Percentiles rank a stretch among this genome's conserved stretches.
phyloP scores from a whole-genome alignment of 2,888 invertebrate genomes.

The Teinopalpus imperialis region DNA sequence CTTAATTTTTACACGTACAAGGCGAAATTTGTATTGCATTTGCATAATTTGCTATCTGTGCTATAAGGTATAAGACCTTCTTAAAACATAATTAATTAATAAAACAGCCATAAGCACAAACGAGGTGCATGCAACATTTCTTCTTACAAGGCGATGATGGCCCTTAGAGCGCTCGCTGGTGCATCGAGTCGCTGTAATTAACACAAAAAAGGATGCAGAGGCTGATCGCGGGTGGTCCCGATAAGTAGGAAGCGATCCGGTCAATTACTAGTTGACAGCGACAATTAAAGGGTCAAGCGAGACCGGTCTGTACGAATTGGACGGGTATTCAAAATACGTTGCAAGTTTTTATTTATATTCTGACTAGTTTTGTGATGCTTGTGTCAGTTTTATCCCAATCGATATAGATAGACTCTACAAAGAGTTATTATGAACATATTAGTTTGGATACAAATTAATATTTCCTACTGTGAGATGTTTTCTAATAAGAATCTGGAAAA shows the following conservation, averaged over 20 bases:
- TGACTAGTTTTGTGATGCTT: too few species aligned
- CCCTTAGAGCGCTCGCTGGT: neutral
- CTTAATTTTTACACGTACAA: too few species aligned
- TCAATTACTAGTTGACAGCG: constrained; percentile 68
- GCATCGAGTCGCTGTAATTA: constrained; percentile 17
- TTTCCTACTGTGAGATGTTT: too few species aligned
- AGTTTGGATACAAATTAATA: too few species aligned
- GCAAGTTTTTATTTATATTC: too few species aligned
- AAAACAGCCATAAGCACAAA: constrained; percentile 2
- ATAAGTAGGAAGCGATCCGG: constrained; percentile 64
- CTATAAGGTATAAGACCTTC: too few species aligned
- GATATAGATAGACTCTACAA: too few species aligned
- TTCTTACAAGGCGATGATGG: constrained; percentile 11
- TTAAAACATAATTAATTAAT: constrained; percentile 11
- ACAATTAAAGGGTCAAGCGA: constrained; percentile 51
- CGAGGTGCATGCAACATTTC: constrained; percentile 4
- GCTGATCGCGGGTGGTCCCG: constrained; percentile 43
- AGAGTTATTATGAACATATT: too few species aligned
- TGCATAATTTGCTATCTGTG: too few species aligned
- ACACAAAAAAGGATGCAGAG: constrained; percentile 36
- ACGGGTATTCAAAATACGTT: constrained; percentile 5
- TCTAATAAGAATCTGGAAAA: too few species aligned
- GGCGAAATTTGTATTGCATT: too few species aligned
- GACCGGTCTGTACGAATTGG: constrained; percentile 32
- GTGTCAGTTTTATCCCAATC: too few species aligned